A percentile compares a stretch with the other conserved stretches of the same genome.
Conservation (phyloP, 2,888 invertebrate genomes). For the Ichneumoninae sp. region DNA sequence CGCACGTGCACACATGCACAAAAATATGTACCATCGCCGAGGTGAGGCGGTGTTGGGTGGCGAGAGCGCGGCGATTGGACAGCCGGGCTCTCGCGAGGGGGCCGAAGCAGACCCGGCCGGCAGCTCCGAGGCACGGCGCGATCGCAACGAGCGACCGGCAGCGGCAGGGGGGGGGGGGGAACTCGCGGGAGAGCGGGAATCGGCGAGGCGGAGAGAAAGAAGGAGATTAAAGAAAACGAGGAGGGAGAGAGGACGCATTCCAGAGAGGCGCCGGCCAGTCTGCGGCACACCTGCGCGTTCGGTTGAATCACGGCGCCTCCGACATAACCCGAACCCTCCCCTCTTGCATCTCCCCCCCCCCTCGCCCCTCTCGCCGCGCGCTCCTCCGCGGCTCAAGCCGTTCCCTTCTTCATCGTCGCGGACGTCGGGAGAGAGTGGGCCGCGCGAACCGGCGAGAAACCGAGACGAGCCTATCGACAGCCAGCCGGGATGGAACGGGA, state of each 20-base stretch:
- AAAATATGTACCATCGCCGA: slow-evolving; percentile 5
- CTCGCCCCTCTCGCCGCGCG: slow-evolving; percentile 58
- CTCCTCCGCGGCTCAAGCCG: slow-evolving; percentile 44
- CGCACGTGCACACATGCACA: no score
- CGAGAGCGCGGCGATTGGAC: slow-evolving; percentile 54
- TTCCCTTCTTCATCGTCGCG: slow-evolving; percentile 43
- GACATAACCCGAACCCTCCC: slow-evolving; percentile 78
- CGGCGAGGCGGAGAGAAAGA: slow-evolving; percentile 54
- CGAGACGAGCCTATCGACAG: slow-evolving; percentile 12
- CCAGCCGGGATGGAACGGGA: slow-evolving; percentile 16
- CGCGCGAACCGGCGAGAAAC: slow-evolving; percentile 33
- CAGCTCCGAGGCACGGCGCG: slow-evolving; percentile 13
- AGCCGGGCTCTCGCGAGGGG: slow-evolving; percentile 72
- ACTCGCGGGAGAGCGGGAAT: not conserved
- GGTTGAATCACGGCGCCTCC: slow-evolving; percentile 82
- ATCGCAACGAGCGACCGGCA: slow-evolving; percentile 11
- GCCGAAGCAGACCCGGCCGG: slow-evolving; percentile 47
- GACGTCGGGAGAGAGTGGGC: slow-evolving; percentile 38
- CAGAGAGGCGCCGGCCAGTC: slow-evolving; percentile 83
- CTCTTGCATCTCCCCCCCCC: slow-evolving; percentile 67
- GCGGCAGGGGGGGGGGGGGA: slow-evolving; percentile 36
- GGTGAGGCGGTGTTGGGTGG: slow-evolving; percentile 33
- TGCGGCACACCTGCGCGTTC: slow-evolving; percentile 83
- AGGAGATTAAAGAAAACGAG: slow-evolving; percentile 30
- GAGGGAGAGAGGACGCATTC: slow-evolving; percentile 77